A percentile compares a stretch with the other conserved stretches of the same genome.
Evolutionary conservation across 2,113 vertebrate species (phyloP).

Genomic region (Cebus imitator): DNA sequence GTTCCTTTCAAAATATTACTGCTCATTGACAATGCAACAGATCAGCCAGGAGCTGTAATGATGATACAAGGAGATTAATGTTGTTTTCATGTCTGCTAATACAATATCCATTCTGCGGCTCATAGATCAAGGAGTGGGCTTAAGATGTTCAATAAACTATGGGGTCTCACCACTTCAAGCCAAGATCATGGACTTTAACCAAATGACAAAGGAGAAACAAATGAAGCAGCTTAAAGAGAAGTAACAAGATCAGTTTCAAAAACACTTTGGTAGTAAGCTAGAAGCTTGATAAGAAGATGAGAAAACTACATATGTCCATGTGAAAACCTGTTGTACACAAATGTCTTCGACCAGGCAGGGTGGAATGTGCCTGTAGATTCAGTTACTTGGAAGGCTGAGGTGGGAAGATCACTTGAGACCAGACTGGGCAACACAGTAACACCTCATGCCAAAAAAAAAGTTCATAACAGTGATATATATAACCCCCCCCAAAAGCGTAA

Average conservation of each 20-base stretch:
- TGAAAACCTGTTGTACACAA: background rate
- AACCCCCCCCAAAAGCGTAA: background rate
- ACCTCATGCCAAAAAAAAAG: background rate
- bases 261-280: background rate
- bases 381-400: background rate
- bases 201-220: background rate
- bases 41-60: background rate
- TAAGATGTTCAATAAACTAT: too few species aligned
- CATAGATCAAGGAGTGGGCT: background rate
- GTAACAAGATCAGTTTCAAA: background rate
- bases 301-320: background rate
- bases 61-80: background rate
- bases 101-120: background rate
- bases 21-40: background rate
- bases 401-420: background rate
- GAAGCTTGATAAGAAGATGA: background rate
- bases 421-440: background rate
- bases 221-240: background rate
- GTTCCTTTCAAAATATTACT: too few species aligned
- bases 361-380: background rate
- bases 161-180: background rate
- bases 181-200: background rate
- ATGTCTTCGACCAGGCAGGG: background rate
- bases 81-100: background rate
- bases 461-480: background rate